Evolutionary conservation across 2,888 invertebrate species (phyloP).

Genomic region (Tetramorium bicarinatum): DNA sequence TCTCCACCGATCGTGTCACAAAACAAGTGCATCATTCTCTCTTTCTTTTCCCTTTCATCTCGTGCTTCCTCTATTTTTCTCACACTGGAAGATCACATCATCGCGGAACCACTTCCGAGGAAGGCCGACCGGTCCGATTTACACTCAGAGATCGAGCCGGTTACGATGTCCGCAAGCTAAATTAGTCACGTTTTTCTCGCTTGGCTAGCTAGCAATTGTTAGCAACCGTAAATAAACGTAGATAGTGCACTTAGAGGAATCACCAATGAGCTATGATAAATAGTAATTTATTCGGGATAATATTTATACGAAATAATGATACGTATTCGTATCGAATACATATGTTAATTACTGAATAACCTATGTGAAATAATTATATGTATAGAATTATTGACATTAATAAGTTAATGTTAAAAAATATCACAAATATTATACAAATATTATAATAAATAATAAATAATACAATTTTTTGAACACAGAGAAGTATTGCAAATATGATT

Average conservation of each 20-base stretch:
- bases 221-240: conserved; percentile 19
- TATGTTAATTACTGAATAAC: conserved; percentile 19
- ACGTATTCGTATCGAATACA: background rate
- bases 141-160: conserved; percentile 14
- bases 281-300: background rate
- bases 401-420: background rate
- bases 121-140: conserved; percentile 47
- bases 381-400: background rate
- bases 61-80: conserved; percentile 10
- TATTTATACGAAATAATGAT: background rate
- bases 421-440: background rate
- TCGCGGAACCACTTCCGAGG: conserved; percentile 42
- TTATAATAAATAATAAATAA: background rate
- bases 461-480: background rate
- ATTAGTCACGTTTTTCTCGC: conserved; percentile 30
- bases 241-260: conserved; percentile 5
- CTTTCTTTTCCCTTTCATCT: background rate
- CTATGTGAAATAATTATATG: background rate
- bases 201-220: background rate
- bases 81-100: conserved; percentile 8
- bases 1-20: background rate
- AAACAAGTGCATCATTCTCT: background rate
- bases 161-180: conserved; percentile 14
- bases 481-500: background rate
- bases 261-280: background rate